phyloP scores from a whole-genome alignment of 2,888 invertebrate species.

The Cyrtodaria siliqua region DNA sequence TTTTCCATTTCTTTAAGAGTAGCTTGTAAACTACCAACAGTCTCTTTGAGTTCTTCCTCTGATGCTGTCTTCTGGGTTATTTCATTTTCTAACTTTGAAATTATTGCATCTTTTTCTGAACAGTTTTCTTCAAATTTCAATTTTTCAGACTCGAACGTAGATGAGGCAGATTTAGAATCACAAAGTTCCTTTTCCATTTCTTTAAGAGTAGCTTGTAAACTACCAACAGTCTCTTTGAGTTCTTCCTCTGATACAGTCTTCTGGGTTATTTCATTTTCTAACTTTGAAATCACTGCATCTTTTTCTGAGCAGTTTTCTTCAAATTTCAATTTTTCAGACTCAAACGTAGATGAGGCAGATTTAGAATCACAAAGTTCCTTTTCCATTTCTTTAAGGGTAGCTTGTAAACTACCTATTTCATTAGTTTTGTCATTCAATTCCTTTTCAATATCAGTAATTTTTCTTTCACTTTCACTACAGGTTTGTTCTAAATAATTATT shows the following conservation, averaged over 20 bases:
- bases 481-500: neutral
- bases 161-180: too few relatives aligned
- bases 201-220: too few relatives aligned
- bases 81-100: too few relatives aligned
- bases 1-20: constrained; percentile 19
- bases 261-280: constrained; percentile 13
- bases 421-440: neutral
- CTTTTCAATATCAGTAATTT: neutral
- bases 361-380: neutral
- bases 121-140: too few relatives aligned
- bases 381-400: constrained; percentile 16
- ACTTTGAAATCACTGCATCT: constrained; percentile 2
- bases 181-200: too few relatives aligned
- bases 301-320: neutral
- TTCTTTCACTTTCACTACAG: constrained; percentile 15
- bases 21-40: neutral
- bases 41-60: too few relatives aligned
- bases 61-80: too few relatives aligned
- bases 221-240: constrained; percentile 27
- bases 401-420: neutral
- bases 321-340: constrained; percentile 1
- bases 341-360: neutral
- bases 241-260: constrained; percentile 16
- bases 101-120: too few relatives aligned
- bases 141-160: too few relatives aligned